Conservation (phyloP, 2,797 vertebrate genomes). For the Babyrousa celebensis region DNA sequence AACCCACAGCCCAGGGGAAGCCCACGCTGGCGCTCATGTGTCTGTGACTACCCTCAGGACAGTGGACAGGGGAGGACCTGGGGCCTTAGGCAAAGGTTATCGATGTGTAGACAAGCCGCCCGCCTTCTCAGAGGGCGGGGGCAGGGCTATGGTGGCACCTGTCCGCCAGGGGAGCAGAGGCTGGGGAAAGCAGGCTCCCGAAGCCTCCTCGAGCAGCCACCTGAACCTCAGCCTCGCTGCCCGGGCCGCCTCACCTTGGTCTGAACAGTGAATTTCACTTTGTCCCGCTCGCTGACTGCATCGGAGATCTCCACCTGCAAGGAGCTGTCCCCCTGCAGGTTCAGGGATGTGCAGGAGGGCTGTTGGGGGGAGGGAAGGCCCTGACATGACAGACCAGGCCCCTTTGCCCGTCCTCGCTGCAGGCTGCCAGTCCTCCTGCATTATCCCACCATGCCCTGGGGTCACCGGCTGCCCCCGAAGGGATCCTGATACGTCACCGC, state of each 20-base stretch:
- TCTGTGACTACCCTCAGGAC: background rate
- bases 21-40: background rate
- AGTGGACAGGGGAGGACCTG: background rate
- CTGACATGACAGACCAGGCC: background rate
- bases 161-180: background rate
- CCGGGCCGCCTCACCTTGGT: slow-evolving; percentile 71
- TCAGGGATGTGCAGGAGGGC: background rate
- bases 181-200: background rate
- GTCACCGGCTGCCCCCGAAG: background rate
- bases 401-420: background rate
- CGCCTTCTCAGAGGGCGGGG: background rate
- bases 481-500: background rate
- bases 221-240: accelerated
- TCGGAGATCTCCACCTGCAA: slow-evolving; percentile 81
- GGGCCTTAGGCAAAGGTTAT: background rate
- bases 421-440: background rate
- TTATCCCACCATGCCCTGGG: background rate
- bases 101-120: background rate
- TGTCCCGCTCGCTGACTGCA: slow-evolving; percentile 78
- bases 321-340: slow-evolving; percentile 66
- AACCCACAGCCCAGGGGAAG: background rate
- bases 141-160: background rate
- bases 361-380: background rate
- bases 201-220: background rate
- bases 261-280: slow-evolving; percentile 85